Percentiles rank a stretch among this genome's conserved stretches.
Evolutionary conservation across 2,113 vertebrate genomes (phyloP).

Genomic region (Gallinago undulata): DNA sequence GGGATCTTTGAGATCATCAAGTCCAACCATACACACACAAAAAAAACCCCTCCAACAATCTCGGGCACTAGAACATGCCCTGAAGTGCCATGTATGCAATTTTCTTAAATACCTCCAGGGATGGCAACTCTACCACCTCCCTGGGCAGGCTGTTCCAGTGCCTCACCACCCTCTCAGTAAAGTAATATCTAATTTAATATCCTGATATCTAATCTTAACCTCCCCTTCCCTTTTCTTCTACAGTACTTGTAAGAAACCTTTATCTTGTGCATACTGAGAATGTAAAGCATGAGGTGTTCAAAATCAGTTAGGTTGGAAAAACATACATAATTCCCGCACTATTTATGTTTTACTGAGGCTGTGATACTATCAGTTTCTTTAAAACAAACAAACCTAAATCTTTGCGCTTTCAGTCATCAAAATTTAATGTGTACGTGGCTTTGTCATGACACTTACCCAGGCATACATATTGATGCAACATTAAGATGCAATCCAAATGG

Average conservation of each 20-base stretch:
- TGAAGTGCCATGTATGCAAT: no score
- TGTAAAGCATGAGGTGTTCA: not conserved
- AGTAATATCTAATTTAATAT: no score
- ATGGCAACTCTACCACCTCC: no score
- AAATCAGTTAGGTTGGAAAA: not conserved
- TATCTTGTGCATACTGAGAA: not conserved
- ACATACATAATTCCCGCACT: not conserved
- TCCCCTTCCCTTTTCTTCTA: not conserved
- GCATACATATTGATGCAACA: no score
- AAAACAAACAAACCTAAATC: not conserved
- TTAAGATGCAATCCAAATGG: not conserved
- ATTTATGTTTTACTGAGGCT: not conserved
- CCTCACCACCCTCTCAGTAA: no score
- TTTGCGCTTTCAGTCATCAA: not conserved
- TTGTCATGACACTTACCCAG: not conserved
- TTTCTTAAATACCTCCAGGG: no score
- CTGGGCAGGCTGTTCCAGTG: no score
- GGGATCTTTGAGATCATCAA: no score
- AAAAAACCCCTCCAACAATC: no score
- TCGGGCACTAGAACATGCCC: no score
- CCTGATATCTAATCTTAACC: no score
- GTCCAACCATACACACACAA: no score
- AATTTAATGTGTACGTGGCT: not conserved
- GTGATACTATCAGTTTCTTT: not conserved
- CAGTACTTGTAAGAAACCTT: not conserved